Evolutionary conservation across 2,888 invertebrate species (phyloP).

Genomic region (Adelognathus sp.): DNA sequence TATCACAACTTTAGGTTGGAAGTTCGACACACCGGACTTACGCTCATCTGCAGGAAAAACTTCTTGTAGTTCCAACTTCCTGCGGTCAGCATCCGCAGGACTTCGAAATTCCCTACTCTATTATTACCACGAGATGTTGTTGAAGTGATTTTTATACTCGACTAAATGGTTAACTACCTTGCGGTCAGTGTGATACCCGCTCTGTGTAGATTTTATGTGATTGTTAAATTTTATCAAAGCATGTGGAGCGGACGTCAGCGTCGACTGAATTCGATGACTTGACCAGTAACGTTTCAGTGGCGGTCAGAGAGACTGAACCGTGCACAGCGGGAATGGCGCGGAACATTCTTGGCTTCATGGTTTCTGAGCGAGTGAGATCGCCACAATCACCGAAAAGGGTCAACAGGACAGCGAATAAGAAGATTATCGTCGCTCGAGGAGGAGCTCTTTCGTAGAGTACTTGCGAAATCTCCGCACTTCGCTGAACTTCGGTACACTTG

Average conservation of each 20-base stretch:
- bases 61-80: not conserved
- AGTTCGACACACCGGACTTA: not conserved
- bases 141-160: slow-evolving; percentile 1
- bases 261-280: not conserved
- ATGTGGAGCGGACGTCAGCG: not conserved
- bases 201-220: not conserved
- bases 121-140: not conserved
- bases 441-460: not conserved
- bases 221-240: not conserved
- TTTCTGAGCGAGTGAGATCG: slow-evolving; percentile 1
- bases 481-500: slow-evolving; percentile 2
- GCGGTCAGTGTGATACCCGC: not conserved
- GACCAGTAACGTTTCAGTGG: not conserved
- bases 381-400: not conserved
- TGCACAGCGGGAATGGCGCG: not conserved
- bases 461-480: slow-evolving; percentile 20
- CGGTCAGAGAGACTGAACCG: slow-evolving; percentile 14
- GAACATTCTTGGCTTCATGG: slow-evolving; percentile 9
- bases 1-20: not conserved
- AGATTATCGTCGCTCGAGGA: slow-evolving; percentile 29
- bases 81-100: not conserved
- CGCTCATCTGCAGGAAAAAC: not conserved
- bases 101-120: slow-evolving; percentile 6
- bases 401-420: slow-evolving; percentile 33
- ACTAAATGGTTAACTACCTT: not conserved